Evolutionary conservation across 1,140 invertebrate species (phyloP).

Genomic region (Scaptomyza pallida): DNA sequence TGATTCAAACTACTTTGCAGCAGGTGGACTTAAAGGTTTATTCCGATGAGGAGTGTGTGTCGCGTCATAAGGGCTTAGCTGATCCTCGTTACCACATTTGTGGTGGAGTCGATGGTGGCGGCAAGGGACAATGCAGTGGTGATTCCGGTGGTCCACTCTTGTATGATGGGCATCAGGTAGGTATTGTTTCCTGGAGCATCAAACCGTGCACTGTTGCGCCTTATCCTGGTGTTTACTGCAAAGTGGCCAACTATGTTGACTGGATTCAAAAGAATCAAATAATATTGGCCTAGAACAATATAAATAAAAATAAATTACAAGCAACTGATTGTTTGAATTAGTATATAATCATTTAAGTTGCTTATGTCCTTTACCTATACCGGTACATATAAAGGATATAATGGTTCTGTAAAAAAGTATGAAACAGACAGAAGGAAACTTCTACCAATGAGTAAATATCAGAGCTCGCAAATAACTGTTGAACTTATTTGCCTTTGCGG

Average conservation of each 20-base stretch:
- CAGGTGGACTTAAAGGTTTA: slow-evolving; percentile 81
- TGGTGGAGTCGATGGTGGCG: slow-evolving; percentile 83
- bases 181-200: slow-evolving; percentile 84
- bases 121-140: slow-evolving; percentile 85
- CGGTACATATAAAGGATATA: too few species aligned
- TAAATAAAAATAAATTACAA: not conserved
- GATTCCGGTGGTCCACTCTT: slow-evolving; percentile 84
- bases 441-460: too few species aligned
- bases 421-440: too few species aligned
- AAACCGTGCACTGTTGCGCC: slow-evolving; percentile 83
- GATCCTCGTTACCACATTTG: slow-evolving; percentile 80
- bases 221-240: slow-evolving; percentile 84
- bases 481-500: too few species aligned
- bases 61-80: slow-evolving; percentile 54
- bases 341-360: too few species aligned
- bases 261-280: slow-evolving; percentile 83
- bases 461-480: too few species aligned
- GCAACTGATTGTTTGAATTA: too few species aligned
- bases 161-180: slow-evolving; percentile 68
- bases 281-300: slow-evolving; percentile 56
- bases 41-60: slow-evolving; percentile 73
- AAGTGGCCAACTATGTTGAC: slow-evolving; percentile 83
- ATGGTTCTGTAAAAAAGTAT: too few species aligned
- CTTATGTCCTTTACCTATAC: too few species aligned
- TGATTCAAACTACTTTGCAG: slow-evolving; percentile 71